phyloP scores from a whole-genome alignment of 64 coral and sea anemone species.

The Porites lutea region DNA sequence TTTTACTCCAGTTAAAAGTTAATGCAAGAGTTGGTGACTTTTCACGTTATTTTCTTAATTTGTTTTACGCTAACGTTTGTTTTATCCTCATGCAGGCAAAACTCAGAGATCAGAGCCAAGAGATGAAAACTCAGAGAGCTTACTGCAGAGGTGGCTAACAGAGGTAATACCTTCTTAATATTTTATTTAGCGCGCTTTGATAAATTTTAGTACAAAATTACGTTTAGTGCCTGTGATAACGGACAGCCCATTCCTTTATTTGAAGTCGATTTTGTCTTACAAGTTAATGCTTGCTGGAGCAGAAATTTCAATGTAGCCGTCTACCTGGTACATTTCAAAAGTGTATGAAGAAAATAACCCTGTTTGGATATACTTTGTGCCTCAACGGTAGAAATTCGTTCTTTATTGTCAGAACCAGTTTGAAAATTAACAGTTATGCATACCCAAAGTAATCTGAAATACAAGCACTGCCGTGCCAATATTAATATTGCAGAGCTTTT shows the following conservation, averaged over 20 bases:
- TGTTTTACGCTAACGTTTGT: background rate
- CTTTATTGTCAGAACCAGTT: background rate
- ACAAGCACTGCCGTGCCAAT: slow-evolving; percentile 11
- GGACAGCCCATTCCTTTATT: too few relatives aligned
- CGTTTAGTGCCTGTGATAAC: too few relatives aligned
- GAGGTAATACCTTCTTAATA: background rate
- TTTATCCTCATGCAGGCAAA: background rate
- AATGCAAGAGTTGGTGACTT: background rate
- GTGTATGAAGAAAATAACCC: too few relatives aligned
- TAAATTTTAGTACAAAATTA: too few relatives aligned
- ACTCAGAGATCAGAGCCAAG: background rate
- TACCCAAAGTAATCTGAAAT: background rate
- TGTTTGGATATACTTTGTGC: too few relatives aligned
- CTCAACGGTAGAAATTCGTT: background rate
- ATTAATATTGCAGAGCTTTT: slow-evolving; percentile 14
- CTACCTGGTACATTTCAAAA: too few relatives aligned
- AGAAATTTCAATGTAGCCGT: too few relatives aligned
- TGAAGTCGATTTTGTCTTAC: too few relatives aligned
- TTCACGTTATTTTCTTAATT: background rate
- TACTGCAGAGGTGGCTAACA: too few relatives aligned
- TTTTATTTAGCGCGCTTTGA: too few relatives aligned
- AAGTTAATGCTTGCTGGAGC: too few relatives aligned
- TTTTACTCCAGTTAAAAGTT: background rate
- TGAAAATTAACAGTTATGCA: background rate
- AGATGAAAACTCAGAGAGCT: background rate